These are phyloP conservation scores for Lagopus muta DNA, from an alignment of 2,113 vertebrate genomes.

Conservation along the genomic window DNA sequence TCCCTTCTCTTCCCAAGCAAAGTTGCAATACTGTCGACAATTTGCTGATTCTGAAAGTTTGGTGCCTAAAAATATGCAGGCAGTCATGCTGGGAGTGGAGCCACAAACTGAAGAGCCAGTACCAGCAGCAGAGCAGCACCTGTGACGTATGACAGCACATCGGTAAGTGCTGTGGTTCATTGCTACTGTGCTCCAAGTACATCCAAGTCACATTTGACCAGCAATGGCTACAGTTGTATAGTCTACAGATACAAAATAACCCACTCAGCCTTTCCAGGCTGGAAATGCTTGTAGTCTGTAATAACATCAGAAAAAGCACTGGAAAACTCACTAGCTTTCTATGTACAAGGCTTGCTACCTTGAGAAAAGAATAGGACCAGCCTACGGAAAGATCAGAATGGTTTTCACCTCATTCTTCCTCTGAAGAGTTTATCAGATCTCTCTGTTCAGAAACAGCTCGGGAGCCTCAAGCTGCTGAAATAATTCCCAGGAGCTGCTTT, in stretches of 20 bases:
- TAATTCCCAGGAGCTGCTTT: not conserved
- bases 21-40: not conserved
- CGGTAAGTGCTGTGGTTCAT: rapidly evolving
- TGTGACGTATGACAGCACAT: not conserved
- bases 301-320: not conserved
- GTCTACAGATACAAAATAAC: not conserved
- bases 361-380: not conserved
- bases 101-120: not conserved
- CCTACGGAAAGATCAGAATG: not conserved
- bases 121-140: not conserved
- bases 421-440: not conserved
- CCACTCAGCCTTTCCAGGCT: not conserved
- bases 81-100: not conserved
- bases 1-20: not conserved
- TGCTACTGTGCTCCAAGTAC: not conserved
- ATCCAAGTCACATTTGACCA: not conserved
- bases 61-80: rapidly evolving
- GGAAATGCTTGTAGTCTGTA: not conserved
- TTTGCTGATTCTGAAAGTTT: not conserved
- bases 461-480: not conserved
- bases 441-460: not conserved
- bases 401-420: not conserved
- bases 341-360: not conserved
- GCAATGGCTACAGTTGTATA: not conserved
- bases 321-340: not conserved